Evolutionary conservation across 1,140 invertebrate genomes (phyloP).

Genomic region (Micrasema minimum): DNA sequence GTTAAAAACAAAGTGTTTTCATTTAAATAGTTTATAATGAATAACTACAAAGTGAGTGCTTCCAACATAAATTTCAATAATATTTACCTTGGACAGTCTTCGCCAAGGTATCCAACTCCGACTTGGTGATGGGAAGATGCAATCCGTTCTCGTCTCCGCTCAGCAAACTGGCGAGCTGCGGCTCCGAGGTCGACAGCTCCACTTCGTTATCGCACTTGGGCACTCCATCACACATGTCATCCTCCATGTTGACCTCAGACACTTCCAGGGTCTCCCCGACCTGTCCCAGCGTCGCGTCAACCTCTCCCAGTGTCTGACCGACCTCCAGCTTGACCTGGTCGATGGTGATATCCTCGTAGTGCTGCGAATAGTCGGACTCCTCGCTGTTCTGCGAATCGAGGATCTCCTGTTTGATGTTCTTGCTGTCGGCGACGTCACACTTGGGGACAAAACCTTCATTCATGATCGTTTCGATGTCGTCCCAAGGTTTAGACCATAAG

Average conservation of each 20-base stretch:
- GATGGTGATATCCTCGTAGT: constrained; percentile 16
- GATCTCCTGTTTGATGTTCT: not conserved
- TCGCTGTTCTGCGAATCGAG: not conserved
- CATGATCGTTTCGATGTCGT: constrained; percentile 69
- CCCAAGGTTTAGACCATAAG: constrained; percentile 87
- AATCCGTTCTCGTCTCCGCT: constrained; percentile 57
- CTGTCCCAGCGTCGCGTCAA: no score
- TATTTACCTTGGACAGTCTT: constrained; percentile 60
- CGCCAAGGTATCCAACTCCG: constrained; percentile 60
- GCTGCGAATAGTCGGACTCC: not conserved
- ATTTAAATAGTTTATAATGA: no score
- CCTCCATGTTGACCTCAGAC: constrained; percentile 47
- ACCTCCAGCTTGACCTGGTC: constrained; percentile 28
- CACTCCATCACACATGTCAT: constrained; percentile 36
- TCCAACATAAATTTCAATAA: no score
- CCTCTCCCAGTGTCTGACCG: no score
- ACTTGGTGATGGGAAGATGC: constrained; percentile 60
- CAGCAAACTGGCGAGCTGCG: constrained; percentile 54
- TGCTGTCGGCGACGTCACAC: not conserved
- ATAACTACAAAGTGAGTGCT: no score
- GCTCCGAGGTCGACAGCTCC: constrained; percentile 28
- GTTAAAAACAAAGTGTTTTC: no score
- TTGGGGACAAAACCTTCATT: not conserved
- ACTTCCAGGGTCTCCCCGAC: constrained; percentile 26
- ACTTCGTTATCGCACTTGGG: constrained; percentile 43